Conservation (phyloP, 2,797 vertebrate genomes). For the Mycteria americana region DNA sequence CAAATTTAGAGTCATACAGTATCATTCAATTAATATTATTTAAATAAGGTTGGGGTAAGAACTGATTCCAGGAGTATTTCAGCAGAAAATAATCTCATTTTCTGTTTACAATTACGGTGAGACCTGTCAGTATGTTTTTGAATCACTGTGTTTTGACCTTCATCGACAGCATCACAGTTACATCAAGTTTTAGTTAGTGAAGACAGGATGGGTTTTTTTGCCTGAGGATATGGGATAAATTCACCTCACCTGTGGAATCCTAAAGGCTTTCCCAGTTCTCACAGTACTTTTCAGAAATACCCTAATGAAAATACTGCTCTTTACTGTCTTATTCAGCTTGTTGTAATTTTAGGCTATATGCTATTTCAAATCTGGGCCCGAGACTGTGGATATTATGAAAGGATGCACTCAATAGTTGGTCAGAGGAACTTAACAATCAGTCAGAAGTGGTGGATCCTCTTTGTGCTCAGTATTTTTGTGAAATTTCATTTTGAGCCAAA, state of each 20-base stretch:
- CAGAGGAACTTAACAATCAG: neutral
- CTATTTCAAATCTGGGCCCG: neutral
- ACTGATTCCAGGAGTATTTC: neutral
- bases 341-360: neutral
- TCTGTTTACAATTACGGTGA: neutral
- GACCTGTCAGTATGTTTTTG: neutral
- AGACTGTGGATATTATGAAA: neutral
- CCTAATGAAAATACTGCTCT: neutral
- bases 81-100: neutral
- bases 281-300: neutral
- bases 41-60: neutral
- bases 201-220: neutral
- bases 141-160: neutral
- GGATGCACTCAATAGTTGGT: neutral
- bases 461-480: neutral
- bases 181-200: neutral
- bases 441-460: neutral
- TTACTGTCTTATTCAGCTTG: neutral
- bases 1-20: neutral
- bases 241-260: neutral
- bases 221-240: neutral
- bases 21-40: neutral
- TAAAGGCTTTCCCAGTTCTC: neutral
- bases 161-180: rapidly evolving
- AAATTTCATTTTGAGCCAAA: neutral